A percentile compares a stretch with the other conserved stretches of the same genome.
These are phyloP conservation scores for Zaprionus nigranus DNA, from an alignment of 1,140 invertebrate genomes.

Conservation along the genomic window DNA sequence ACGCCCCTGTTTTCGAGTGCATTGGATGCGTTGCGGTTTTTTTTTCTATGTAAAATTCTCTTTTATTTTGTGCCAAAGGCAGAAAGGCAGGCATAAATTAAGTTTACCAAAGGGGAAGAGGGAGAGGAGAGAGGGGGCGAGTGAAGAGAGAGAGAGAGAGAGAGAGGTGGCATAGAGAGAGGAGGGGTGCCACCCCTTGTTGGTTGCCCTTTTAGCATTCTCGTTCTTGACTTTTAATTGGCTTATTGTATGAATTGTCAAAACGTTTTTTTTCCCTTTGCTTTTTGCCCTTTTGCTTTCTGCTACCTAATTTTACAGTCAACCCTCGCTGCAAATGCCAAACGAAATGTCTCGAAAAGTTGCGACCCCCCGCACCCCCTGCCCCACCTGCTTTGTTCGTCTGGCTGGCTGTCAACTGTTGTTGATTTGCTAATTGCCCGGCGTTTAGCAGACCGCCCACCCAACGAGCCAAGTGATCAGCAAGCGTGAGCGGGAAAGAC, in stretches of 20 bases:
- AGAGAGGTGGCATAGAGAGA: neutral
- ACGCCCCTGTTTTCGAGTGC: slow-evolving; percentile 5
- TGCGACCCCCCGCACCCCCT: neutral
- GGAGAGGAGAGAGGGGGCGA: neutral
- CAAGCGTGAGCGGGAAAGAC: neutral
- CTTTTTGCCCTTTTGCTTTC: slow-evolving; percentile 5
- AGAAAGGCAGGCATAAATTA: slow-evolving; percentile 57
- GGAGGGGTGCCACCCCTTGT: slow-evolving; percentile 28
- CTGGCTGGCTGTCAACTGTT: slow-evolving; percentile 58
- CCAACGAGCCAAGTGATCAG: slow-evolving; percentile 23
- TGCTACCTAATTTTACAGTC: neutral
- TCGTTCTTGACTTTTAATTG: slow-evolving; percentile 69
- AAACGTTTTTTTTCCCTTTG: slow-evolving; percentile 21
- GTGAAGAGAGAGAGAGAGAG: neutral
- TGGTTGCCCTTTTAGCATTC: slow-evolving; percentile 20
- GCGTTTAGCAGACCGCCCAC: slow-evolving; percentile 54
- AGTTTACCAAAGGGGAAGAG: slow-evolving; percentile 13
- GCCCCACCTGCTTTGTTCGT: neutral
- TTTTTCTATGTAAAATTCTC: neutral
- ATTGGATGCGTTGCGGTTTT: slow-evolving; percentile 36
- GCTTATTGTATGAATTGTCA: slow-evolving; percentile 70
- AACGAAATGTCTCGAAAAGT: slow-evolving; percentile 56
- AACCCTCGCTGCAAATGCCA: slow-evolving; percentile 13
- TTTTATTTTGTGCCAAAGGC: slow-evolving; percentile 7
- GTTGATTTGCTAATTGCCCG: slow-evolving; percentile 76